These are phyloP conservation scores for Chrysolina oricalcia DNA, from an alignment of 2,888 invertebrate genomes.

Conservation along the genomic window DNA sequence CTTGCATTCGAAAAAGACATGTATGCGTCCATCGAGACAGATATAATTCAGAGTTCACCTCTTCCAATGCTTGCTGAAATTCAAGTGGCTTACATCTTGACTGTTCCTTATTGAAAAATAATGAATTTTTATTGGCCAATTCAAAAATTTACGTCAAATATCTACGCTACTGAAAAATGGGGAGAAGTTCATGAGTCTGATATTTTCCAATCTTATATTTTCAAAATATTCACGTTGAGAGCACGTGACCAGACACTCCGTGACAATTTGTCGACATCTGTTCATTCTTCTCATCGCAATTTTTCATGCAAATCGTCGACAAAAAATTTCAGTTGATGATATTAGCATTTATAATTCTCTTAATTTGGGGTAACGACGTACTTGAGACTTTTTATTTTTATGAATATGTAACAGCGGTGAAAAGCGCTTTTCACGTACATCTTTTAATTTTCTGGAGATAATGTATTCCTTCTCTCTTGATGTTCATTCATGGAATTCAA, in stretches of 20 bases:
- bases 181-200: no score
- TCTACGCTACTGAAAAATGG: no score
- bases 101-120: no score
- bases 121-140: no score
- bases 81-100: no score
- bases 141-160: no score
- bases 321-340: conserved; percentile 46
- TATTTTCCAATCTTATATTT: neutral
- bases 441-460: neutral
- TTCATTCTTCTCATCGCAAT: neutral
- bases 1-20: no score
- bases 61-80: no score
- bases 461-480: neutral
- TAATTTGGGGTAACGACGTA: conserved; percentile 42
- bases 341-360: conserved; percentile 54
- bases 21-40: no score
- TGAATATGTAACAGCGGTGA: conserved; percentile 49
- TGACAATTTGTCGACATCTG: neutral
- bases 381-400: conserved; percentile 50
- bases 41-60: no score
- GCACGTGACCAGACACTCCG: neutral
- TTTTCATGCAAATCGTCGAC: conserved; percentile 47
- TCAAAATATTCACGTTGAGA: neutral
- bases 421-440: conserved; percentile 1
- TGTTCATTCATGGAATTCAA: conserved; percentile 18